phyloP scores from a whole-genome alignment of 1,140 invertebrate species.

The Dendroctonus ponderosae region DNA sequence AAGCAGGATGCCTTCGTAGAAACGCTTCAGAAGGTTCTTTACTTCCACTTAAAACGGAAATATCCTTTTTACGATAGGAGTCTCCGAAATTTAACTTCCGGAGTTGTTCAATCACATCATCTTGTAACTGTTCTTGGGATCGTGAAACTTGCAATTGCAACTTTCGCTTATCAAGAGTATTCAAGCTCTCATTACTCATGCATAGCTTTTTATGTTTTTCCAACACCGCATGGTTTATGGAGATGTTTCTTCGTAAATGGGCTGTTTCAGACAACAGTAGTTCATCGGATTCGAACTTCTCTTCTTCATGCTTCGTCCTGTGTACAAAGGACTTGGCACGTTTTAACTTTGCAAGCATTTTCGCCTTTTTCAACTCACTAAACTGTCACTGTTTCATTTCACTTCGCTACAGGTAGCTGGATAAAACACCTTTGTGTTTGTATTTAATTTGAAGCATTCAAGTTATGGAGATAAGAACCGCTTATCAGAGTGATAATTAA shows the following conservation, averaged over 20 bases:
- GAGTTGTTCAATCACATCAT: slow-evolving; percentile 19
- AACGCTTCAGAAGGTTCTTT: not conserved
- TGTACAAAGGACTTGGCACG: slow-evolving; percentile 31
- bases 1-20: not conserved
- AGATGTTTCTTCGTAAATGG: slow-evolving; percentile 25
- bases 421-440: slow-evolving; percentile 20
- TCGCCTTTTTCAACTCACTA: not conserved
- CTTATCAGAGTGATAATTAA: slow-evolving; percentile 13
- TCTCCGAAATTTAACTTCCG: slow-evolving; percentile 24
- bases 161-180: not conserved
- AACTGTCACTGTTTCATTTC: not conserved
- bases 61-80: slow-evolving; percentile 18
- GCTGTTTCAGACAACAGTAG: slow-evolving; percentile 26
- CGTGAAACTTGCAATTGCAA: slow-evolving; percentile 6
- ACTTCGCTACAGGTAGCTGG: not conserved
- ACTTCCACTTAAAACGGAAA: not conserved
- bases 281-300: not conserved
- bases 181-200: not conserved
- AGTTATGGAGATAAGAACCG: slow-evolving; percentile 13
- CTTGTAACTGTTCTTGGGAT: slow-evolving; percentile 24
- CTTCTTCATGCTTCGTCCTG: slow-evolving; percentile 15
- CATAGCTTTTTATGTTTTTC: slow-evolving; percentile 17
- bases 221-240: slow-evolving; percentile 22
- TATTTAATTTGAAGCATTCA: slow-evolving; percentile 17
- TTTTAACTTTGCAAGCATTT: slow-evolving; percentile 49